Evolutionary conservation across 1,140 invertebrate genomes (phyloP).

Genomic region (Melanaphis sacchari): DNA sequence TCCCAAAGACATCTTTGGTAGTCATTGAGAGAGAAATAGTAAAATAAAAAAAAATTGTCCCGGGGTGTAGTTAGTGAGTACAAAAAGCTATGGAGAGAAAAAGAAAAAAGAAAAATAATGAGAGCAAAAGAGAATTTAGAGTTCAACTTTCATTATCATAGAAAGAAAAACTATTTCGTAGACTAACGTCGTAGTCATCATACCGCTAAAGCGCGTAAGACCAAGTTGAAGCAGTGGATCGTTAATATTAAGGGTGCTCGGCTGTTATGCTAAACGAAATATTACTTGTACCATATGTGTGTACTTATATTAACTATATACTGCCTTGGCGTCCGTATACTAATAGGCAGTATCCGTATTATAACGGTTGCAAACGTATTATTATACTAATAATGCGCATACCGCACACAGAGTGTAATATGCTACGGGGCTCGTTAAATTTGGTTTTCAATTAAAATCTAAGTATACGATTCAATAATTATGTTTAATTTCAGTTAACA

Average conservation of each 20-base stretch:
- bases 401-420: not conserved
- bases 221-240: not conserved
- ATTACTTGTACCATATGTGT: not conserved
- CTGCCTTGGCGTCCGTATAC: not conserved
- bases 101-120: not conserved
- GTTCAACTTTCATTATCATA: not conserved
- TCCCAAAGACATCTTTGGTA: not conserved
- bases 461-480: not conserved
- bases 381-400: not conserved
- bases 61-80: not conserved
- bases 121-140: conserved; percentile 3
- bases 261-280: not conserved
- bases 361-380: not conserved
- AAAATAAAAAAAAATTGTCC: conserved; percentile 12
- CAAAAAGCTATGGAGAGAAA: not conserved
- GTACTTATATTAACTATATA: not conserved
- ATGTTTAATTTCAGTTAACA: not conserved
- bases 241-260: not conserved
- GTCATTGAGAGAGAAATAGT: not conserved
- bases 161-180: not conserved
- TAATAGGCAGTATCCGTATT: not conserved
- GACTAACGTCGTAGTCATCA: not conserved
- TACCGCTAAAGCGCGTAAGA: not conserved
- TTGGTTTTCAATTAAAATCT: not conserved
- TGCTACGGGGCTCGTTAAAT: not conserved